Percentiles rank a stretch among this genome's conserved stretches.
phyloP scores from a whole-genome alignment of 2,113 vertebrate genomes.

The Ceyx melanurus region DNA sequence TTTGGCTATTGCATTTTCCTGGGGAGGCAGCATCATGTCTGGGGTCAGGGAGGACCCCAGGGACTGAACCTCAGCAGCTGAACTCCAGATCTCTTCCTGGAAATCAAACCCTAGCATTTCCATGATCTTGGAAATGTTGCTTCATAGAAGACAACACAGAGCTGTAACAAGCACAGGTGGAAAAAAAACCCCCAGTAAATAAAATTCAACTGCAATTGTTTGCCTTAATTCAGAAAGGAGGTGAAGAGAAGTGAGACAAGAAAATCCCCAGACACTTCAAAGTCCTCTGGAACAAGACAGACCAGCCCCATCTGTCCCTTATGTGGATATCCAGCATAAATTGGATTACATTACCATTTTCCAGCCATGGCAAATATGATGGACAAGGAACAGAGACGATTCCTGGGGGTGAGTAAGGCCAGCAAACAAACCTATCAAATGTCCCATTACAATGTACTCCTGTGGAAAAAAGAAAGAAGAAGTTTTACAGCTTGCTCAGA shows the following conservation, averaged over 20 bases:
- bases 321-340: neutral
- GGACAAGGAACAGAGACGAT: conserved; percentile 92
- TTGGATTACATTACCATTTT: conserved; percentile 74
- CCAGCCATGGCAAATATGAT: conserved; percentile 86
- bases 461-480: conserved; percentile 47
- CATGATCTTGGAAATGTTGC: neutral
- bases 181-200: neutral
- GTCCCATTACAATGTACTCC: conserved; percentile 87
- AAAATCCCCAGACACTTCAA: neutral
- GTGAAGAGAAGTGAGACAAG: neutral
- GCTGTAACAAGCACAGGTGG: neutral
- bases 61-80: neutral
- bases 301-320: neutral
- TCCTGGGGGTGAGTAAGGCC: conserved; percentile 90
- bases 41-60: neutral
- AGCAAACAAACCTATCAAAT: conserved; percentile 88
- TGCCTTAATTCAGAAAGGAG: neutral
- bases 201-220: fast-evolving
- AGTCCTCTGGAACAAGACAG: neutral
- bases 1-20: neutral
- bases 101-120: neutral
- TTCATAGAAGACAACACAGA: neutral
- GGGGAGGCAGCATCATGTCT: neutral
- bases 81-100: neutral
- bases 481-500: neutral